Evolutionary conservation across 2,888 invertebrate genomes (phyloP), one percentile per base, ranked within the genome.

Genomic region (Belgica antarctica): DNA sequence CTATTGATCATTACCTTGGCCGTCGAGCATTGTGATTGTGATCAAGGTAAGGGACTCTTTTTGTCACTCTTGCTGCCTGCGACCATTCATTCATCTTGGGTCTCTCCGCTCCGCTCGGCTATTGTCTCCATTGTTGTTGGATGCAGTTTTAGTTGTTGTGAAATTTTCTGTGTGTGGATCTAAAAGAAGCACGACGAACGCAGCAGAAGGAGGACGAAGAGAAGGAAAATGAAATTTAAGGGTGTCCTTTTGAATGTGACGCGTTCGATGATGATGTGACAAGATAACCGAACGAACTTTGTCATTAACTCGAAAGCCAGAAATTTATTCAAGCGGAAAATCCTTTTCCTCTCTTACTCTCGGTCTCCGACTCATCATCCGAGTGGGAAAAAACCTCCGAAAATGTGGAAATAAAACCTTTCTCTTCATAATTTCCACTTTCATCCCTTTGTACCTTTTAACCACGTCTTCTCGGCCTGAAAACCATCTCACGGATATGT

Each of bases 71-170:
- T 36, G n/a, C 19, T 34, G 19, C 28, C 28, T n/a, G 15, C n/a
- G 5, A 28, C 27, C 17, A 28, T 28, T 31, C 34, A 8, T 41
- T n/a, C 36, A 19, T 22, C 25, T 36, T 47, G 22, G n/a, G 24
- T 17, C 65, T 52, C 31, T 52, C 66, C 47, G 47, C 66, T 65
- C 27, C 17, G 24, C 41, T 15, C 25, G n/a, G n/a, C 25, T 65
- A 52, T 66, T 17, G 22, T 27, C 28, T 24, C 66, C 66, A 66
- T 66, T 66, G 52, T 66, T 66, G 66, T 28, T 52, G 66, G 66
- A 66, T 66, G 66, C 66, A 66, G n/a, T 66, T 65, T 65, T 25
- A 24, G 19, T 63, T 63, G 52, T 17, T 59, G 59, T 19, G 59
- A n/a, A 17, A 5, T 52, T 52, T 19, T 47, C 36, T 65, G 5